phyloP scores from a whole-genome alignment of 2,113 vertebrate genomes.

The Crypturellus undulatus region DNA sequence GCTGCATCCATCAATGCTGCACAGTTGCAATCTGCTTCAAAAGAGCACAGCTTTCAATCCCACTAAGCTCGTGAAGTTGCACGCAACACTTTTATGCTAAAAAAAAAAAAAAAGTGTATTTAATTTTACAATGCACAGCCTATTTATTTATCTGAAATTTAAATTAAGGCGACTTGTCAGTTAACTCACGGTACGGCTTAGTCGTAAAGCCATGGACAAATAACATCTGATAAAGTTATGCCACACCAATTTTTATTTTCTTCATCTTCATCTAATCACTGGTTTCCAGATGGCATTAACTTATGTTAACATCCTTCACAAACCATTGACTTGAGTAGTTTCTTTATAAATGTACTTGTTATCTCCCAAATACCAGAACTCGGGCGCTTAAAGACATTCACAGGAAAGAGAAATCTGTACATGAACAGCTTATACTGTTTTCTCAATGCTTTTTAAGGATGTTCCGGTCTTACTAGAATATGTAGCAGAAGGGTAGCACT shows the following conservation, averaged over 20 bases:
- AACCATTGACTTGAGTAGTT: not conserved
- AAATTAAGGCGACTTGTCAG: not conserved
- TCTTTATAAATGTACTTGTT: not conserved
- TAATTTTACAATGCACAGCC: not conserved
- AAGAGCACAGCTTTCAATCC: not conserved
- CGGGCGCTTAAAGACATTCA: not conserved
- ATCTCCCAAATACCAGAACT: not conserved
- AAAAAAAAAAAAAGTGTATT: not conserved
- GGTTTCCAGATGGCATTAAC: not conserved
- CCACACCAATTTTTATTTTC: not conserved
- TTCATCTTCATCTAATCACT: not conserved
- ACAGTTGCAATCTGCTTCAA: not conserved
- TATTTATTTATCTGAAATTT: not conserved
- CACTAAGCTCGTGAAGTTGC: not conserved
- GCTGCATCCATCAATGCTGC: not conserved
- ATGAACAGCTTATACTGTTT: not conserved
- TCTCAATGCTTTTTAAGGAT: not conserved
- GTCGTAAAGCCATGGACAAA: not conserved
- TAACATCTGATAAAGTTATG: not conserved
- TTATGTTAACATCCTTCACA: not conserved
- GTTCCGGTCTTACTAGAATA: not conserved
- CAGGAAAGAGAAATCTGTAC: not conserved
- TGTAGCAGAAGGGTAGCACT: rapidly evolving
- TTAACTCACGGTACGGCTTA: not conserved
- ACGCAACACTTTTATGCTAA: not conserved